These are phyloP conservation scores for Polylopha cassiicola DNA, from an alignment of 2,888 invertebrate species.

Conservation along the genomic window DNA sequence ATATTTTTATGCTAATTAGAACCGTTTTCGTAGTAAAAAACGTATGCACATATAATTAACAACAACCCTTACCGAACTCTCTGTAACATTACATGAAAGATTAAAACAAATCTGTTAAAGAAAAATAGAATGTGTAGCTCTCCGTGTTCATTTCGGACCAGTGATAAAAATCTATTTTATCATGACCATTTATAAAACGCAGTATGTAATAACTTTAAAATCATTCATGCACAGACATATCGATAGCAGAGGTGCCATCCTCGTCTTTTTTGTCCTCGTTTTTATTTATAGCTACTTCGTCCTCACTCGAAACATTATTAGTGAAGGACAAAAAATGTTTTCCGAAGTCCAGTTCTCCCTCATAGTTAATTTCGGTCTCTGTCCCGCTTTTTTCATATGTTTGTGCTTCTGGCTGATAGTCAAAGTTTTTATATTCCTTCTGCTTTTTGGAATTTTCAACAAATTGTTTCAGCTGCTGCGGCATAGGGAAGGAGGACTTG, in stretches of 20 bases:
- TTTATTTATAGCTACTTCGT: conserved; percentile 36
- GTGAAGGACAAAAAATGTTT: conserved; percentile 58
- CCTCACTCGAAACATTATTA: conserved; percentile 53
- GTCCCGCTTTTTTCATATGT: conserved; percentile 41
- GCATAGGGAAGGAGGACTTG: conserved; percentile 78
- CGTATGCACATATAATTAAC: not conserved
- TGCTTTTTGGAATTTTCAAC: conserved; percentile 74
- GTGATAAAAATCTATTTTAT: too few relatives aligned
- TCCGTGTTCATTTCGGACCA: too few relatives aligned
- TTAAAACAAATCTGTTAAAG: too few relatives aligned
- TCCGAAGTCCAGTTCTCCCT: conserved; percentile 58
- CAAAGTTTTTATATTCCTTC: conserved; percentile 53
- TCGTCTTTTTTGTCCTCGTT: conserved; percentile 30
- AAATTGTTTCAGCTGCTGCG: conserved; percentile 75
- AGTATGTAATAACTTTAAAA: not conserved
- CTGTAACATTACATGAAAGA: too few relatives aligned
- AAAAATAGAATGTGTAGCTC: too few relatives aligned
- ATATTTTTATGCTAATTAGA: not conserved
- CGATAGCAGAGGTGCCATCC: conserved; percentile 44
- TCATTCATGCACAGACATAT: conserved; percentile 61
- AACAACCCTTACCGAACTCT: not conserved
- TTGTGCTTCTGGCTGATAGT: conserved; percentile 30
- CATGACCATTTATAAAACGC: too few relatives aligned
- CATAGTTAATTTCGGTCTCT: conserved; percentile 41
- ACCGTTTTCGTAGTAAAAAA: conserved; percentile 1